These are phyloP conservation scores for Thumatha senex DNA, from an alignment of 2,888 invertebrate species.

Conservation along the genomic window DNA sequence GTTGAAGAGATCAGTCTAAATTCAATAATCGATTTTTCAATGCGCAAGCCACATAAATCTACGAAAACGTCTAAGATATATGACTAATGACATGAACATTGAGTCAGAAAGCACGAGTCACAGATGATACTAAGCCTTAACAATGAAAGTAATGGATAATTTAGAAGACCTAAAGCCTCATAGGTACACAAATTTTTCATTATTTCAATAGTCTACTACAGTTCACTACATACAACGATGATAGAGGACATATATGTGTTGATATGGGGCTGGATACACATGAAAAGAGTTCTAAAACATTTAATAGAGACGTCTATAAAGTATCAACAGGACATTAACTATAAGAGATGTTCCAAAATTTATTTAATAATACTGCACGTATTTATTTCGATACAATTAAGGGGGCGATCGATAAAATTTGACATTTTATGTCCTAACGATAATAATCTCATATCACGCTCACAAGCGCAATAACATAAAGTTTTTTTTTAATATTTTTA, in stretches of 20 bases:
- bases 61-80: constrained; percentile 1
- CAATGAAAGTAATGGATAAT: constrained; percentile 44
- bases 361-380: constrained; percentile 57
- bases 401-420: constrained; percentile 48
- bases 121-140: constrained; percentile 28
- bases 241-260: constrained; percentile 39
- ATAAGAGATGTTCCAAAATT: constrained; percentile 44
- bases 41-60: constrained; percentile 23
- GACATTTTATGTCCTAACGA: constrained; percentile 77
- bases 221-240: constrained; percentile 39
- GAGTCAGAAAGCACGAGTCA: constrained; percentile 49
- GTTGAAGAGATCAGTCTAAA: constrained; percentile 38
- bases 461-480: constrained; percentile 45
- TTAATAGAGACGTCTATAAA: constrained; percentile 46
- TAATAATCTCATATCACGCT: constrained; percentile 72
- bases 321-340: constrained; percentile 54
- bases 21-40: constrained; percentile 26
- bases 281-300: constrained; percentile 68
- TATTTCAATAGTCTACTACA: constrained; percentile 46
- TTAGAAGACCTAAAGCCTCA: constrained; percentile 42
- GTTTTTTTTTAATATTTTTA: constrained; percentile 45
- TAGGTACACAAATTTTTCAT: constrained; percentile 52
- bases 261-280: constrained; percentile 67
- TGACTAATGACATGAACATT: constrained; percentile 30
- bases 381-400: constrained; percentile 56